These are phyloP conservation scores for Lasaia peninsularis DNA, from an alignment of 1,140 invertebrate species.

Conservation along the genomic window DNA sequence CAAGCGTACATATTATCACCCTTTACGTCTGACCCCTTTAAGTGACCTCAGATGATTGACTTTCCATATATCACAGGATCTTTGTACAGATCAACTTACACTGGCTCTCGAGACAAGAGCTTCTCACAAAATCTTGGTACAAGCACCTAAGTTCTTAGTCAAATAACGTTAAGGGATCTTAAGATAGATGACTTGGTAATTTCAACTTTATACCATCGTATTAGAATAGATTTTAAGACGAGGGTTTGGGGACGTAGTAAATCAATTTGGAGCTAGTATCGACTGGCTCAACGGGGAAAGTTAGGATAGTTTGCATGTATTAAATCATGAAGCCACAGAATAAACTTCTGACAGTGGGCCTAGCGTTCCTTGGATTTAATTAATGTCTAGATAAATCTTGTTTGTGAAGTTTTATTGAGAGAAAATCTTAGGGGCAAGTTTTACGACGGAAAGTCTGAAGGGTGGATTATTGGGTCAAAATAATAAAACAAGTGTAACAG, in stretches of 20 bases:
- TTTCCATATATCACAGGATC: slow-evolving; percentile 18
- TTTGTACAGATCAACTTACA: slow-evolving; percentile 34
- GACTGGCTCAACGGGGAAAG: slow-evolving; percentile 25
- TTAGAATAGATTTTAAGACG: slow-evolving; percentile 28
- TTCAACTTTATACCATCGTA: slow-evolving; percentile 26
- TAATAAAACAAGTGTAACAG: not conserved
- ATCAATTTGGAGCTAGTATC: slow-evolving; percentile 47
- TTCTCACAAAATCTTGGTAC: slow-evolving; percentile 44
- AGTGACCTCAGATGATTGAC: slow-evolving; percentile 23
- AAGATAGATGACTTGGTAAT: slow-evolving; percentile 25
- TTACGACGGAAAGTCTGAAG: not conserved
- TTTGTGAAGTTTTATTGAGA: not conserved
- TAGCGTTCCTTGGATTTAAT: slow-evolving; percentile 4
- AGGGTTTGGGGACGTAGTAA: slow-evolving; percentile 24
- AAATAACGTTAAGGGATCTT: slow-evolving; percentile 35
- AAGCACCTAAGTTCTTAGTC: slow-evolving; percentile 30
- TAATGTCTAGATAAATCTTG: slow-evolving; percentile 4
- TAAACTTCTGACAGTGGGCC: slow-evolving; percentile 11
- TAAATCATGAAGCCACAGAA: slow-evolving; percentile 15
- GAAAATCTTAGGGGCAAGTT: not conserved
- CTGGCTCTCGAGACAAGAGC: slow-evolving; percentile 27
- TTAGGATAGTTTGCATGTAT: slow-evolving; percentile 42
- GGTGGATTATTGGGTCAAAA: not conserved
- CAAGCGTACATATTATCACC: slow-evolving; percentile 57
- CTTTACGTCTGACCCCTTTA: slow-evolving; percentile 45